Base-by-base conservation (phyloP, 2,888 invertebrate genomes). In the Antheraea assamensis region DNA sequence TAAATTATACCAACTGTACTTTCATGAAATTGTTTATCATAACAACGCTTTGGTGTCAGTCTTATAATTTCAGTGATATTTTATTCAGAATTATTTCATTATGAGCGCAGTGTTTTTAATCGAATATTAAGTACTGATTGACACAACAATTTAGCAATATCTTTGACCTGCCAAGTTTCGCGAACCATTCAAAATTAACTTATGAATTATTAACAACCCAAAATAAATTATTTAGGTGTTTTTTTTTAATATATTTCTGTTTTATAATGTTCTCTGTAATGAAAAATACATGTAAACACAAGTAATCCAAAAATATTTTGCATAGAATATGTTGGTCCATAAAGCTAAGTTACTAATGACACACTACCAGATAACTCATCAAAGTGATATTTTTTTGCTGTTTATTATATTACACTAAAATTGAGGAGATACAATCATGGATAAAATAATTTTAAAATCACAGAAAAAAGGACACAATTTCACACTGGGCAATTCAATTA, bases 81-180 rank as follows among this genome's bases (percentile, higher is more conserved):
- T 64, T 81, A 76, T 79, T 78, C 71, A 78, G 76, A 81, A 79
- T 76, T 74, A 76, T 75, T 75, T 30, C 75, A 78, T 24, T 55
- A 70, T 70, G 70, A 70, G 70, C 42, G 55, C 70, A 68, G 52
- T 21, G 5, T 55, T 70, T 70, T 76, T 78, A 78, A 81, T 79
- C 78, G 82, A 79, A 81, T 74, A 76, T 88, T 88, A 88, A 88
- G 89, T 83, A 84, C 84, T 82, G 82, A 79, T 82, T 79, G 74
- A 82, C 58, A 8, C 70, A 70, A 19, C 24, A 58, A 73, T 73
- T 70, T 70, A 27, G 24, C 27, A 55, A 17, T 64, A 64, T 64
- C 15, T 21, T 30, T 64, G 61, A 64, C 61, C 3, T 64, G 61
- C 61, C 61, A 64, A 64, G 61, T 64, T 30, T 64, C 27, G 4